Conservation (phyloP, 2,113 vertebrate species). For the Oryzias javanicus region DNA sequence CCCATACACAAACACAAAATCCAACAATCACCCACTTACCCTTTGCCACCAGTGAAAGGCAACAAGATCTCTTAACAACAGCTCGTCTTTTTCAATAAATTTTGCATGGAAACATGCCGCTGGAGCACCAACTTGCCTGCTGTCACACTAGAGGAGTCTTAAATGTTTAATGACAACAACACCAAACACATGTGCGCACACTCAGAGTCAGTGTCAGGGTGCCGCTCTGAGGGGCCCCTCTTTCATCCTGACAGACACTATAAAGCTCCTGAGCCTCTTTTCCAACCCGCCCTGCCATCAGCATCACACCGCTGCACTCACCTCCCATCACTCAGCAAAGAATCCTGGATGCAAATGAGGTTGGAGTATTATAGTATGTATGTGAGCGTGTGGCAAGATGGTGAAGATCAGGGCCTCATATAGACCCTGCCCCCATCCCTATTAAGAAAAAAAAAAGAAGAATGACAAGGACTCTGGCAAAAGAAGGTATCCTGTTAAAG, state of each 20-base stretch:
- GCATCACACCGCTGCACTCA: slow-evolving; percentile 38
- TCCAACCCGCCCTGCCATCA: slow-evolving; percentile 47
- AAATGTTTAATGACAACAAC: slow-evolving; percentile 99
- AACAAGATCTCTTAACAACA: slow-evolving; percentile 85
- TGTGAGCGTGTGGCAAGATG: slow-evolving; percentile 20
- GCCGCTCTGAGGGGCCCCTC: slow-evolving; percentile 80
- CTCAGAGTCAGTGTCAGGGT: slow-evolving; percentile 88
- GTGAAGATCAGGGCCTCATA: slow-evolving; percentile 30
- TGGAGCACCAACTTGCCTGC: slow-evolving; percentile 90
- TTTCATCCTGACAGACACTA: slow-evolving; percentile 90
- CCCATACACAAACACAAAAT: slow-evolving; percentile 30
- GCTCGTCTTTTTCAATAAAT: slow-evolving; percentile 92
- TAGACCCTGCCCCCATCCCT: slow-evolving; percentile 44
- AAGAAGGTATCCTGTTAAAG: slow-evolving; percentile 33
- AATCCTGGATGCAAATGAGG: slow-evolving; percentile 87
- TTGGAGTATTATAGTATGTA: slow-evolving; percentile 34
- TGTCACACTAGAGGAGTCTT: slow-evolving; percentile 91
- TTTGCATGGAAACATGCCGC: slow-evolving; percentile 94
- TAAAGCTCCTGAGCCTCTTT: slow-evolving; percentile 62
- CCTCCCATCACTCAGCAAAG: slow-evolving; percentile 61
- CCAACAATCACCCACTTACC: slow-evolving; percentile 81
- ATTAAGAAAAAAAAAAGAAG: slow-evolving; percentile 44
- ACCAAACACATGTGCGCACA: slow-evolving; percentile 82
- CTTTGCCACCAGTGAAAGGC: slow-evolving; percentile 86
- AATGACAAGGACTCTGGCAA: slow-evolving; percentile 21